Evolutionary conservation across 1,140 invertebrate species (phyloP), one percentile per base, ranked within the genome.

Genomic region (Caenorhabditis inopinata): DNA sequence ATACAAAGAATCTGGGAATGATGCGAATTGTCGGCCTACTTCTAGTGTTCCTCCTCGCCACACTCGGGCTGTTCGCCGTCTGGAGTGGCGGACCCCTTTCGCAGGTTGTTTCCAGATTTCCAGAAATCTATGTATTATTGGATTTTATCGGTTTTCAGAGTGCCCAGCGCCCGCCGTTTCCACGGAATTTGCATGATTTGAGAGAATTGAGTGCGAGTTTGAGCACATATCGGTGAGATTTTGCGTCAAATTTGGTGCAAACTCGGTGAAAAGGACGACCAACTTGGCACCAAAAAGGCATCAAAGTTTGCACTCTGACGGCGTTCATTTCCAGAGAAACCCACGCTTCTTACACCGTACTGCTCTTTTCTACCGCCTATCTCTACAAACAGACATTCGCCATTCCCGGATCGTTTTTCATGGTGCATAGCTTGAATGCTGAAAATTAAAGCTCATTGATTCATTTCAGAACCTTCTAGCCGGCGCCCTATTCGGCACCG

Each of bases 321-420:
- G 38, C 38, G 38, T 42, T 14, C 5, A 25, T 53, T 53, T 53
- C 27, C 49, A 68, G 58, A 68, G 58, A 68, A 38, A 38, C 58
- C 16, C 89, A 91, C 82, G 84, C 86, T 32, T n/a, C 82, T 1
- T 91, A 91, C 87, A 90, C 91, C 0, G 77, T 92, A 0, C 7
- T 91, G 0, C 84, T 92, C 5, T 92, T 92, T 86, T 89, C 88
- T 25, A 89, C 88, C 74, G 91, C 91, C 2, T 92, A 92, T 83
- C 74, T 92, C n/a, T 92, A 91, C 85, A 92, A 92, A 85, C 92
- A 92, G 85, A 89, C 91, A n/a, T 92, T 92, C 88, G 91, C 91
- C n/a, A 91, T 92, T 82, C 92, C 92, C 32, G 92, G 92, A 29
- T 92, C 91, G 68, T 91, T 91, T 18, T 91, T 92, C 76, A 82